Evolutionary conservation across 2,797 vertebrate genomes (phyloP).

Genomic region (Nasua narica): DNA sequence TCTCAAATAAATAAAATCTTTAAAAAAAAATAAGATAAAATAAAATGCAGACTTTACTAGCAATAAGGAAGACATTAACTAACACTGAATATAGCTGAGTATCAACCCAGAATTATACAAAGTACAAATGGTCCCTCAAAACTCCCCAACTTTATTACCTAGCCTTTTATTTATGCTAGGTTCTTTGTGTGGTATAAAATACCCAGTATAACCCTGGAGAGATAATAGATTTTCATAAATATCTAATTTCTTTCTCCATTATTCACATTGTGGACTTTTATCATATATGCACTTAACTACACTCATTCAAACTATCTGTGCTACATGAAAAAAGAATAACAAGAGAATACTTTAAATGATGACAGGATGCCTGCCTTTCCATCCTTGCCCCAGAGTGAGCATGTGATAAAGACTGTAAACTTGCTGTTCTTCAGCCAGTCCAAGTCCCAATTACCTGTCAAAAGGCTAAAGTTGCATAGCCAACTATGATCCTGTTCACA

Average conservation of each 20-base stretch:
- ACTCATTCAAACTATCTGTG: neutral
- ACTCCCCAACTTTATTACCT: neutral
- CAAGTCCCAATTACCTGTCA: neutral
- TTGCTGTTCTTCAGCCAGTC: neutral
- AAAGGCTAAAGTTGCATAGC: neutral
- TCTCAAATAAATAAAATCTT: too few relatives aligned
- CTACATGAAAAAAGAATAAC: neutral
- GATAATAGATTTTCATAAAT: neutral
- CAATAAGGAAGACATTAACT: neutral
- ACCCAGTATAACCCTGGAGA: neutral
- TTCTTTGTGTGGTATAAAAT: neutral
- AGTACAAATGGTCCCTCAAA: neutral
- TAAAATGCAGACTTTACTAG: neutral
- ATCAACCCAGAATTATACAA: neutral
- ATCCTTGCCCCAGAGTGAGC: neutral
- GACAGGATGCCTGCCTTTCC: neutral
- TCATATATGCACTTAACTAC: neutral
- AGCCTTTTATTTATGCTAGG: conserved; percentile 4
- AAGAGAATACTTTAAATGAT: neutral
- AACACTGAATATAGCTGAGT: neutral
- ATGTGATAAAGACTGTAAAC: neutral
- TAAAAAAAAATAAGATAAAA: too few relatives aligned
- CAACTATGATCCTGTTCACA: neutral
- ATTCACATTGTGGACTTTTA: neutral
- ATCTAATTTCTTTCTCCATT: conserved; percentile 16